These are phyloP conservation scores for Furcula furcula DNA, from an alignment of 2,888 invertebrate genomes.

Conservation along the genomic window DNA sequence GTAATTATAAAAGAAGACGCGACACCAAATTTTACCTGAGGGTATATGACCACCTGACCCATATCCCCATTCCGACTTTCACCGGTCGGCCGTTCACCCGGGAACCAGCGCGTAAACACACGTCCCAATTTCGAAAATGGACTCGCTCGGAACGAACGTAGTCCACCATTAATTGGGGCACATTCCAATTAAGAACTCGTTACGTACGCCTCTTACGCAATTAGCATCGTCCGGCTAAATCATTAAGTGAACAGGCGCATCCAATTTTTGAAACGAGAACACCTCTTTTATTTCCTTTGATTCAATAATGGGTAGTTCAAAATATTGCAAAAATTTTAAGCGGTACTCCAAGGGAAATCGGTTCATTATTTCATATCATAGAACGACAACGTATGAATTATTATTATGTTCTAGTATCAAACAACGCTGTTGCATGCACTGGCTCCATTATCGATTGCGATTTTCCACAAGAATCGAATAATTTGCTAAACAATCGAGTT, in stretches of 20 bases:
- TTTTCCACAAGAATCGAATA: slow-evolving; percentile 36
- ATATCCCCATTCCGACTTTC: slow-evolving; percentile 73
- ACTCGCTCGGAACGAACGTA: slow-evolving; percentile 56
- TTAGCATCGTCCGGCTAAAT: slow-evolving; percentile 57
- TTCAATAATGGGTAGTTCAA: neutral
- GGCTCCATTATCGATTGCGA: slow-evolving; percentile 22
- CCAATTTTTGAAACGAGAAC: slow-evolving; percentile 40
- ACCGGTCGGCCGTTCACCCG: slow-evolving; percentile 75
- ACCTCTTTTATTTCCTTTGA: slow-evolving; percentile 11
- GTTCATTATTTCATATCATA: neutral
- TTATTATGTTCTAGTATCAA: slow-evolving; percentile 2
- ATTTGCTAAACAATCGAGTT: slow-evolving; percentile 33
- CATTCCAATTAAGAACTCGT: slow-evolving; percentile 79
- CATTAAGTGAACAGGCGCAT: slow-evolving; percentile 44
- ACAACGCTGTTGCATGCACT: slow-evolving; percentile 20
- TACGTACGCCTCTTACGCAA: slow-evolving; percentile 72
- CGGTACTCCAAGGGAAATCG: neutral
- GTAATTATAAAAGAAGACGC: slow-evolving; percentile 42
- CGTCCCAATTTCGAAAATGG: slow-evolving; percentile 70
- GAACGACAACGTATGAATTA: neutral
- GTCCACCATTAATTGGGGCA: slow-evolving; percentile 74
- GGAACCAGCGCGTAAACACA: slow-evolving; percentile 67
- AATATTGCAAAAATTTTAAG: neutral
- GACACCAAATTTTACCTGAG: slow-evolving; percentile 56
- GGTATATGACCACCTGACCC: slow-evolving; percentile 80